These are phyloP conservation scores for Hyperoplus immaculatus DNA, from an alignment of 2,797 vertebrate species.

Conservation along the genomic window DNA sequence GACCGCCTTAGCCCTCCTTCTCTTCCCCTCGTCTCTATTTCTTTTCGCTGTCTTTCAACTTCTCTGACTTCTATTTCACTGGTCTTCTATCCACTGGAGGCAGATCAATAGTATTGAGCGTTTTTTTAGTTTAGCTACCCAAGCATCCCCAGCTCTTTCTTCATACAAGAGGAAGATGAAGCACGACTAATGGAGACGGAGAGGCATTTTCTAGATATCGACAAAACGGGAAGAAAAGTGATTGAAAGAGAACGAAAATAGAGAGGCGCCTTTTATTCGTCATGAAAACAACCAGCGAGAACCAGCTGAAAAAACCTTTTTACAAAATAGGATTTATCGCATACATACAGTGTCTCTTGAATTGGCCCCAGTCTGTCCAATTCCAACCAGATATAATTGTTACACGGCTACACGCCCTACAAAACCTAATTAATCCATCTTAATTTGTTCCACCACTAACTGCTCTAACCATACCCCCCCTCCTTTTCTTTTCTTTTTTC, in stretches of 20 bases:
- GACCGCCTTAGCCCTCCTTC: slow-evolving; percentile 6
- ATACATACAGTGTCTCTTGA: slow-evolving; percentile 8
- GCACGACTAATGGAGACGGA: slow-evolving; percentile 60
- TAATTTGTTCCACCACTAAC: slow-evolving; percentile 20
- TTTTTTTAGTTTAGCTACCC: slow-evolving; percentile 72
- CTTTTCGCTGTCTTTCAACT: slow-evolving; percentile 7
- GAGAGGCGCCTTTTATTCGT: slow-evolving; percentile 49
- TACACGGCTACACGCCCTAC: background rate
- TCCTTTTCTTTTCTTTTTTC: background rate
- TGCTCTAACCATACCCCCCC: background rate
- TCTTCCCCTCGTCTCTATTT: slow-evolving; percentile 36
- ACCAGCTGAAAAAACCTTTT: slow-evolving; percentile 17
- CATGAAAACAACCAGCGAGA: slow-evolving; percentile 48
- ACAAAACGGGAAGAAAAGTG: slow-evolving; percentile 41
- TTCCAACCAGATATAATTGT: slow-evolving; percentile 26
- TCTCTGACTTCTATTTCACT: slow-evolving; percentile 32
- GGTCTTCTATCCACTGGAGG: slow-evolving; percentile 50
- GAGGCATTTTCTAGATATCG: slow-evolving; percentile 59
- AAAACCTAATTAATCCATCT: slow-evolving; percentile 28
- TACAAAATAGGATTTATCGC: slow-evolving; percentile 45
- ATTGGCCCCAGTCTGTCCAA: slow-evolving; percentile 38
- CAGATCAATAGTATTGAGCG: slow-evolving; percentile 83
- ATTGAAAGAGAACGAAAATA: slow-evolving; percentile 56
- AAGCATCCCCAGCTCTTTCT: slow-evolving; percentile 60
- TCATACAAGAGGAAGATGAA: slow-evolving; percentile 66